Conservation (phyloP, 37 sponge, comb jelly and placozoan genomes). For the Ianthella basta region DNA sequence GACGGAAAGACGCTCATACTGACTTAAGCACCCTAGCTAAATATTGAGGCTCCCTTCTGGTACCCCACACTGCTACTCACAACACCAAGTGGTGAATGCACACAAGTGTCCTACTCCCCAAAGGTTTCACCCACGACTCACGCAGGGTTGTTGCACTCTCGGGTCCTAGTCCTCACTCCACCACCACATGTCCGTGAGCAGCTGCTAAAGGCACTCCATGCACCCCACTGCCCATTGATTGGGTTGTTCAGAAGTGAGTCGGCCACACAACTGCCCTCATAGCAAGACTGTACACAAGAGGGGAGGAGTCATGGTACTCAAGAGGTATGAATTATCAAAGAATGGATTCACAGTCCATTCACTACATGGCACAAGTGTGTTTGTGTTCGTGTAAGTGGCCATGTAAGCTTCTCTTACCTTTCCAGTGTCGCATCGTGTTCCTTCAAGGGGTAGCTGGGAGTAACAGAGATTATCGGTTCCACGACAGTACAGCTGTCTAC, state of each 20-base stretch:
- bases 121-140: not conserved
- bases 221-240: conserved; percentile 10
- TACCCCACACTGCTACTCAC: no score
- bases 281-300: not conserved
- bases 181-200: conserved; percentile 29
- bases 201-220: not conserved
- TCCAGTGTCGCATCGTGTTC: not conserved
- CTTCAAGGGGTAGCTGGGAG: not conserved
- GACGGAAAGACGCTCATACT: no score
- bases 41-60: no score
- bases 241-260: not conserved
- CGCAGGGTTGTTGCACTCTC: conserved; percentile 22
- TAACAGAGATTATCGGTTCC: not conserved
- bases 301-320: not conserved
- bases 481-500: not conserved
- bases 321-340: not conserved
- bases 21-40: no score
- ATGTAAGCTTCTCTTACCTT: not conserved
- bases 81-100: not conserved
- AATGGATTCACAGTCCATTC: not conserved
- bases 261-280: conserved; percentile 6
- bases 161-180: not conserved
- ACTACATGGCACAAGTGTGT: conserved; percentile 33
- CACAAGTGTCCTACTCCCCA: no score
- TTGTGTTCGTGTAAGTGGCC: conserved; percentile 8